Conservation (phyloP, 2,113 vertebrate genomes). For the Etheostoma cragini region DNA sequence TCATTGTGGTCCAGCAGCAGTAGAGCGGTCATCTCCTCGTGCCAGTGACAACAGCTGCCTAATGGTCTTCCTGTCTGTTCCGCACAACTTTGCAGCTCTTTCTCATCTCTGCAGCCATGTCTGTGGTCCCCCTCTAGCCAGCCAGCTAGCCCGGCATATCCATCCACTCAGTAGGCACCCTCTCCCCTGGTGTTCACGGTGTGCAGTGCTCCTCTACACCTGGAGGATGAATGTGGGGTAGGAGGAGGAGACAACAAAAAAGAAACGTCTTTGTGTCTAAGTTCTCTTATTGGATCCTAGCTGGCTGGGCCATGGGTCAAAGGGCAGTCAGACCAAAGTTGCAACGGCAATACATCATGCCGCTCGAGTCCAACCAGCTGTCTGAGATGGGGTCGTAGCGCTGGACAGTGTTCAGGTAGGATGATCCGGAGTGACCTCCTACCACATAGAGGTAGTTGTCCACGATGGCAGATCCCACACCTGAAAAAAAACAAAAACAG, state of each 20-base stretch:
- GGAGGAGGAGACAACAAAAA: constrained; percentile 60
- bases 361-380: constrained; percentile 95
- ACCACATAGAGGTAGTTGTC: constrained; percentile 98
- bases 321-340: constrained; percentile 97
- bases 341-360: constrained; percentile 97
- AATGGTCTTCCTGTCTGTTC: constrained; percentile 9
- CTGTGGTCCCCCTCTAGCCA: constrained; percentile 53
- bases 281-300: constrained; percentile 63
- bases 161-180: constrained; percentile 43
- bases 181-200: constrained; percentile 45
- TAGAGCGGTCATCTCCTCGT: constrained; percentile 49
- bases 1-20: constrained; percentile 72
- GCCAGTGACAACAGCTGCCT: constrained; percentile 25
- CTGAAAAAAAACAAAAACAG: constrained; percentile 70
- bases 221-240: constrained; percentile 63
- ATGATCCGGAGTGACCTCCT: constrained; percentile 96
- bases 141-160: constrained; percentile 57
- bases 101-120: constrained; percentile 49
- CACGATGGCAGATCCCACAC: constrained; percentile 95
- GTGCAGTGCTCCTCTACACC: constrained; percentile 62
- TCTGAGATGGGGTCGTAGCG: constrained; percentile 95
- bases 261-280: constrained; percentile 65
- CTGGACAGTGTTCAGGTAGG: constrained; percentile 97
- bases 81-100: constrained; percentile 3
- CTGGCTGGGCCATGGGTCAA: constrained; percentile 84